Evolutionary conservation across 2,113 vertebrate species (phyloP), one percentile per base, ranked within the genome.

Genomic region (Caracal caracal): DNA sequence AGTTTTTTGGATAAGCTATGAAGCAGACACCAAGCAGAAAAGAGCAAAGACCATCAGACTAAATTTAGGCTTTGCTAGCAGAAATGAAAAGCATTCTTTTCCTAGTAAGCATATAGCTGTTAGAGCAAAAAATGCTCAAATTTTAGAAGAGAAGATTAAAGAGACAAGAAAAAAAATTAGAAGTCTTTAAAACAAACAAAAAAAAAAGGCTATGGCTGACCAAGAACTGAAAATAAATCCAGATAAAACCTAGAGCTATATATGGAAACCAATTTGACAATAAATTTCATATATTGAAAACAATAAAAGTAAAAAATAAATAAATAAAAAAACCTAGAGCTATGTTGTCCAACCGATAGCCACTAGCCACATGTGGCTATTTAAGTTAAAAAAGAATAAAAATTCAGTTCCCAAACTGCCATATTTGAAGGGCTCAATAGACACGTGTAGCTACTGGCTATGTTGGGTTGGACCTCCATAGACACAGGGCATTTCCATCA

Each of bases 71-170:
- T 94, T 87, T 79, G 75, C 82, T 84, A 49, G 33, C 0, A 94
- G 22, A 93, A 94, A 97, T 65, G 47, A 92, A 93, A 96, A 92
- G n/a, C 82, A 89, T 85, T 87, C 40, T 84, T 83, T 83, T 90
- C 75, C 43, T 87, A 75, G 33, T 68, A 95, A 95, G 80, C 6
- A 93, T 30, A 83, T 26, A 63, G 47, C 3, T 90, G 24, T 88
- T 95, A 87, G 8, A 82, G 40, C 40, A 87, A 1, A 78, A 92
- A 94, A 35, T 56, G 10, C 1, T 95, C 51, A 28, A 80, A 93
- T 88, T 95, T 89, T 82, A 65, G 61, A 88, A 91, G 28, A 90
- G 5, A 94, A 30, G 10, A 75, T 51, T 82, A 73, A 43, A 53
- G 17, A n/a, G 22, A 19, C 10, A 92, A 94, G 37, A 51, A 94